Evolutionary conservation across 2,113 vertebrate species (phyloP), one percentile per base, ranked within the genome.

Genomic region (Ptilonorhynchus violaceus): DNA sequence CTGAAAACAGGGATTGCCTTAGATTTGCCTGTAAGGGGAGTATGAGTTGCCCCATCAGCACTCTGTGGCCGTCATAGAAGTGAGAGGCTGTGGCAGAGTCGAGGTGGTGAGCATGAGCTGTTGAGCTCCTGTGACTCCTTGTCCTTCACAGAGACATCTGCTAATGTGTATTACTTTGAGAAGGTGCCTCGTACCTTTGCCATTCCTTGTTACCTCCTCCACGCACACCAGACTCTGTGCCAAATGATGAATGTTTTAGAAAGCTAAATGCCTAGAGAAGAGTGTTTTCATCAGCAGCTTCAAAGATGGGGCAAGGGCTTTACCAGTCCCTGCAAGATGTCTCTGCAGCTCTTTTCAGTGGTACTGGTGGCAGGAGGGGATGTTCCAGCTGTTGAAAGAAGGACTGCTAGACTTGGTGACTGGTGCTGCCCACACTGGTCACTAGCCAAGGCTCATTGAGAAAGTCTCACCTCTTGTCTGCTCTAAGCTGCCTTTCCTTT

Each of bases 51-150:
- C 41, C 49, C 20, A 11, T n/a, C 1, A 1, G 49, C n/a, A 13
- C 15, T 81, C 33, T 88, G 46, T 73, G 70, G 35, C 28, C 30
- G 0, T 64, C 53, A 14, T 1, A 3, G 2, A 17, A 85, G 62
- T n/a, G 42, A 30, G 47, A 77, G 72, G 80, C 70, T 91, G 41
- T 3, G 2, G 56, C 77, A 87, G 60, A 75, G 60, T 52, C 3
- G 3, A 77, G 73, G 59, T 3, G 1, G 15, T 5, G 6, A 81
- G 39, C 6, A 0, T 0, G 4, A 77, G 53, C 37, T 75, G 27
- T 31, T 83, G 72, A 74, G 82, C 33, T 90, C 31, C 30, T 30
- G 10, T 30, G 66, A 24, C 18, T 93, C 75, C 63, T 69, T 44
- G 28, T 88, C 52, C 70, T 85, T 79, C 59, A 28, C 1, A 0